A percentile compares a stretch with the other conserved stretches of the same genome.
These are phyloP conservation scores for Pomacea canaliculata DNA, from an alignment of 2,888 invertebrate species.

Conservation along the genomic window DNA sequence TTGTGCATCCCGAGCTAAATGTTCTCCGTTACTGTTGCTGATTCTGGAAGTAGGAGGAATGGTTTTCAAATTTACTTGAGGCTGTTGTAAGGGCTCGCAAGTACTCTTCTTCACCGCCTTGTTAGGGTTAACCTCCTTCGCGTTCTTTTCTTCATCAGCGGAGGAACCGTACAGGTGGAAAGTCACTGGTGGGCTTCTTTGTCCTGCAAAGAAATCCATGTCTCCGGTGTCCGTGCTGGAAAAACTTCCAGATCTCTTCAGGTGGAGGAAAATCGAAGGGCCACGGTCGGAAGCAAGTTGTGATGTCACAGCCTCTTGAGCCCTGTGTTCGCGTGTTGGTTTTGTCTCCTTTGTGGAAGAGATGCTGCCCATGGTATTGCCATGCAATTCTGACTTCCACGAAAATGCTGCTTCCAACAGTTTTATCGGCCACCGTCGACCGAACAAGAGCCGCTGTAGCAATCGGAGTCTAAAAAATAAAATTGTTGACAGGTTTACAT, in stretches of 20 bases:
- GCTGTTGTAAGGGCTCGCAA: neutral
- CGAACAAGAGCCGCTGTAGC: slow-evolving; percentile 35
- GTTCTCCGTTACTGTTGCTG: neutral
- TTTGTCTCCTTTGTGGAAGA: neutral
- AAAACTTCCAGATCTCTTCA: neutral
- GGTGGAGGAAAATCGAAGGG: neutral
- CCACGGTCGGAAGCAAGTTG: neutral
- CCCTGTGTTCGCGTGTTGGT: neutral
- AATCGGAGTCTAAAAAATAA: slow-evolving; percentile 31
- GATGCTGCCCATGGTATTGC: neutral
- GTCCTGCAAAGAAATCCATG: neutral
- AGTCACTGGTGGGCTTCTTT: neutral
- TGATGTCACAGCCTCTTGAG: neutral
- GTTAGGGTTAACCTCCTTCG: neutral
- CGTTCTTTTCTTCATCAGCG: neutral
- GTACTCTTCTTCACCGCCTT: neutral
- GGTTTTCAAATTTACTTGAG: neutral
- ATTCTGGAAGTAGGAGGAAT: neutral
- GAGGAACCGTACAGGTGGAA: neutral
- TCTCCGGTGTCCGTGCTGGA: slow-evolving; percentile 16
- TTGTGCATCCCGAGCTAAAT: no score
- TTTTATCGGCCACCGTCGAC: slow-evolving; percentile 35
- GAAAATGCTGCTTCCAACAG: slow-evolving; percentile 31
- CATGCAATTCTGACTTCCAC: slow-evolving; percentile 34
- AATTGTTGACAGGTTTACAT: neutral